Conservation (phyloP, 2,797 vertebrate genomes). For the Euthynnus affinis region DNA sequence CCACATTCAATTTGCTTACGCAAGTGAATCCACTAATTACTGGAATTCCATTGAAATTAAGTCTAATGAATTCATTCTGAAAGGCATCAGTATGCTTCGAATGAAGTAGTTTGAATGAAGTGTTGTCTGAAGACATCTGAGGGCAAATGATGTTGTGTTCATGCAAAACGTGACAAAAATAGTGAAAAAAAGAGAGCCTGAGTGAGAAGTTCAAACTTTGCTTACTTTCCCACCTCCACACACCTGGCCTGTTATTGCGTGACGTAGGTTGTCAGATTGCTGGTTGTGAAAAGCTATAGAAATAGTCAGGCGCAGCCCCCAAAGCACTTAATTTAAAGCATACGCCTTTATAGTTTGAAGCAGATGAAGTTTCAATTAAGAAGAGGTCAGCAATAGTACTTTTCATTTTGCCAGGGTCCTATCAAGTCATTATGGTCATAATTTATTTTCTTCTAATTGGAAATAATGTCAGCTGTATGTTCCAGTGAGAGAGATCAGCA, state of each 20-base stretch:
- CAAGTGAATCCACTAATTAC: neutral
- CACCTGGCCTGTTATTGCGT: no score
- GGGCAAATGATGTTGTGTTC: neutral
- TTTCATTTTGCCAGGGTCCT: neutral
- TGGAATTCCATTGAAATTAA: neutral
- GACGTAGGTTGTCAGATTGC: no score
- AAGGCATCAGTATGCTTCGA: neutral
- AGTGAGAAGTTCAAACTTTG: conserved; percentile 1
- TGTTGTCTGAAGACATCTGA: neutral
- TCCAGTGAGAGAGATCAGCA: conserved; percentile 11
- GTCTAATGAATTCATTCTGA: neutral
- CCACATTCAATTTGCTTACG: no score
- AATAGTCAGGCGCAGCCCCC: neutral
- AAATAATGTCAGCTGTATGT: conserved; percentile 32
- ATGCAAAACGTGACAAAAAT: neutral
- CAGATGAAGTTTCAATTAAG: neutral
- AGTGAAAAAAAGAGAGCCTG: neutral
- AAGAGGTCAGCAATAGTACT: conserved; percentile 15
- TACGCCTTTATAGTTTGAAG: neutral
- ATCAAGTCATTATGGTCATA: conserved; percentile 4
- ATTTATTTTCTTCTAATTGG: conserved; percentile 31
- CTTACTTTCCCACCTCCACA: conserved; percentile 7
- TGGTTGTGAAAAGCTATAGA: neutral
- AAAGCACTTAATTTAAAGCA: neutral
- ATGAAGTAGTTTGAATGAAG: neutral